Evolutionary conservation across 2,113 vertebrate genomes (phyloP).

Genomic region (Microtus richardsoni): DNA sequence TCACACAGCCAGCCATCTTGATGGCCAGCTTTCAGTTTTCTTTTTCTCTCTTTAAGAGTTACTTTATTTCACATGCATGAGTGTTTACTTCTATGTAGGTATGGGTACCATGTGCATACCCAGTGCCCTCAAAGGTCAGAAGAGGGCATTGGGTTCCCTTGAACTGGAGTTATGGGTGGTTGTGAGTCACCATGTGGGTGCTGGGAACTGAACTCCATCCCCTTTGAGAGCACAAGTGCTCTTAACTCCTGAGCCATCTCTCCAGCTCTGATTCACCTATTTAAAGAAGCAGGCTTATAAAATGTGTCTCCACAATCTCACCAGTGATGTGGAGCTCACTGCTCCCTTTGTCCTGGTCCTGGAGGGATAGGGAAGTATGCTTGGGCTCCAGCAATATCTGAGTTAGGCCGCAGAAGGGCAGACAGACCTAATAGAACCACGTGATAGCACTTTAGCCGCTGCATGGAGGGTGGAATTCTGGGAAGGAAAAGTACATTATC

Average conservation of each 20-base stretch:
- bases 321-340: not conserved
- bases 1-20: not conserved
- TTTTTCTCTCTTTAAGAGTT: not conserved
- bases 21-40: not conserved
- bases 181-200: not conserved
- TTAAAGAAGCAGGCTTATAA: not conserved
- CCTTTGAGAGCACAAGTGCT: not conserved
- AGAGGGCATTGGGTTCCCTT: not conserved
- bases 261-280: not conserved
- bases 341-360: not conserved
- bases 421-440: not conserved
- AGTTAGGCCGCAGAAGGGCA: not conserved
- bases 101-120: not conserved
- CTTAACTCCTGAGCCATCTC: not conserved
- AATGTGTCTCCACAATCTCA: not conserved
- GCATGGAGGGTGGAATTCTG: not conserved
- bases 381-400: not conserved
- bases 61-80: not conserved
- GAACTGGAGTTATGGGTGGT: not conserved
- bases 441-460: not conserved
- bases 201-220: not conserved
- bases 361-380: too few species aligned
- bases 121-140: not conserved
- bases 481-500: too few species aligned
- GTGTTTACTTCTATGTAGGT: not conserved